phyloP scores from a whole-genome alignment of 2,113 vertebrate species.

The Lophura nycthemera region DNA sequence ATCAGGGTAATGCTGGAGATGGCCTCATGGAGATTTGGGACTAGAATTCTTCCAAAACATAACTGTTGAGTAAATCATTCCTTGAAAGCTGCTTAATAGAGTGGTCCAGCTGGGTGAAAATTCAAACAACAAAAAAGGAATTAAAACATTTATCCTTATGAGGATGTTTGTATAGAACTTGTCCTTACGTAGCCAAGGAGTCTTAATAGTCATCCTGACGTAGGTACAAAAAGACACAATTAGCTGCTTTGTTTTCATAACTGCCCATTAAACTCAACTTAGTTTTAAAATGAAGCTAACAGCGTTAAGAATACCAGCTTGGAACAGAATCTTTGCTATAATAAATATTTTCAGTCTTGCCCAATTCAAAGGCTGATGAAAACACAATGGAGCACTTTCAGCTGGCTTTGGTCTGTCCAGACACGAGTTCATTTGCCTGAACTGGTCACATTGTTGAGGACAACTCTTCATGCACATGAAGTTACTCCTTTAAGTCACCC shows the following conservation, averaged over 20 bases:
- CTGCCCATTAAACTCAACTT: not conserved
- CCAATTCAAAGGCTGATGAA: not conserved
- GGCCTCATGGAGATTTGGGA: not conserved
- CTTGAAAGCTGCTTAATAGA: conserved; percentile 31
- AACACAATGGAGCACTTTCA: not conserved
- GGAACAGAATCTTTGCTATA: not conserved
- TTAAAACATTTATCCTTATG: conserved; percentile 55
- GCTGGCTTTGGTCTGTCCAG: not conserved
- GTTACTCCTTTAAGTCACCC: not conserved
- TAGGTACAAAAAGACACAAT: not conserved
- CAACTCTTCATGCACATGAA: not conserved
- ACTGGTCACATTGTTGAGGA: not conserved
- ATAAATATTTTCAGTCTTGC: not conserved
- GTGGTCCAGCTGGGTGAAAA: conserved; percentile 48
- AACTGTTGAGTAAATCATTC: conserved; percentile 17
- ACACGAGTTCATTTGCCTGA: rapidly evolving
- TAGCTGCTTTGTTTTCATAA: not conserved
- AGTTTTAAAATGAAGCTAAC: not conserved
- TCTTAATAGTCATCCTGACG: conserved; percentile 1
- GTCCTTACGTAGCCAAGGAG: conserved; percentile 10
- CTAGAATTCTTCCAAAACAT: not conserved
- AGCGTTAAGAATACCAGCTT: not conserved
- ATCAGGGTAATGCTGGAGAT: not conserved
- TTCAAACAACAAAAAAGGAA: conserved; percentile 10
- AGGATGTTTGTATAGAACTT: conserved; percentile 57